phyloP scores from a whole-genome alignment of 2,888 invertebrate species.

The Heteromyza rotundicornis region DNA sequence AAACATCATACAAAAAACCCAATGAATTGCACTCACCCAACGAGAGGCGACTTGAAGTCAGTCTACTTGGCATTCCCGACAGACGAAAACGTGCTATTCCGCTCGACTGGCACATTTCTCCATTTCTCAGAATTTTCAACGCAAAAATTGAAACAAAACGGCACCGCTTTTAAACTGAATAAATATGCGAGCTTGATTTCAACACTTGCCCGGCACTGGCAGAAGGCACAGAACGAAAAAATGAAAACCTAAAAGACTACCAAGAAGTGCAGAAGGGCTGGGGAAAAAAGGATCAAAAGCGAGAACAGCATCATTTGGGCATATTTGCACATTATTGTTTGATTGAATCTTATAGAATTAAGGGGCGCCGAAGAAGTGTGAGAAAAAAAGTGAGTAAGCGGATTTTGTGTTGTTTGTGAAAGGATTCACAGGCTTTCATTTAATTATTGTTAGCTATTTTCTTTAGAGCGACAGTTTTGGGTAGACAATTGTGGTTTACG shows the following conservation, averaged over 20 bases:
- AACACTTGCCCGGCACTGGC: background rate
- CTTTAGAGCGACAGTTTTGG: background rate
- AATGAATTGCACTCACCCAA: no score
- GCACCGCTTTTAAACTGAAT: background rate
- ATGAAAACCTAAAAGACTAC: background rate
- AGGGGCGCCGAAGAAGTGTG: no score
- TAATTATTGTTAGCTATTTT: background rate
- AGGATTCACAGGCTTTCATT: background rate
- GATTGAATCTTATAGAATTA: background rate
- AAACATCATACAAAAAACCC: no score
- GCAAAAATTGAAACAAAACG: background rate
- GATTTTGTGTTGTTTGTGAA: background rate
- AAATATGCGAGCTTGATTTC: background rate
- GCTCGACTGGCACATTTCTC: background rate
- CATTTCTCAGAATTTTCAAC: background rate
- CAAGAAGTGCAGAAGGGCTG: background rate
- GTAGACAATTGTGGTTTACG: background rate
- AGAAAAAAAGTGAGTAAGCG: no score
- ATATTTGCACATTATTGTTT: constrained; percentile 1
- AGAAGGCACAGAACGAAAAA: background rate
- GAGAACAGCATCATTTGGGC: background rate
- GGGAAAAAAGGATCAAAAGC: background rate
- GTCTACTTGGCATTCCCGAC: no score
- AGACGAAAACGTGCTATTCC: no score
- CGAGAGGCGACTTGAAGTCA: no score